phyloP scores from a whole-genome alignment of 1,140 invertebrate genomes.

The Orussus abietinus region DNA sequence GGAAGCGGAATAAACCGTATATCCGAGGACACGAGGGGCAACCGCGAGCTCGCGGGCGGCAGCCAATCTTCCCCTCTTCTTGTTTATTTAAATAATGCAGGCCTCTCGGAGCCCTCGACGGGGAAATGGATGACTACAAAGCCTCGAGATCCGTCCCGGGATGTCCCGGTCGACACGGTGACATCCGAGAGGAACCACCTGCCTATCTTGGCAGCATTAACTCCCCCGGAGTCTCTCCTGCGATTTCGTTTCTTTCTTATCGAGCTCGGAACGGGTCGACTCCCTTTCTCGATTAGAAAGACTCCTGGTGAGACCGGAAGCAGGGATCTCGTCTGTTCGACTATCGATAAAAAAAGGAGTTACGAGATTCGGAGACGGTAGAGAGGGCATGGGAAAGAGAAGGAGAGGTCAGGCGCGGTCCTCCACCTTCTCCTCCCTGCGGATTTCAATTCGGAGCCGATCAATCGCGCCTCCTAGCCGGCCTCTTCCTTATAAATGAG shows the following conservation, averaged over 20 bases:
- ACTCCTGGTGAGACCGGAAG: too few species aligned
- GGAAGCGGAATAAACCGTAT: constrained; percentile 10
- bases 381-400: background rate
- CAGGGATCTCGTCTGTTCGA: too few species aligned
- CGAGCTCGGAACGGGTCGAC: too few species aligned
- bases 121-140: constrained; percentile 51
- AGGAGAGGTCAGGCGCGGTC: too few species aligned
- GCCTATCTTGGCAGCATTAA: constrained; percentile 23
- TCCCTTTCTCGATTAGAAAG: too few species aligned
- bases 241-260: too few species aligned
- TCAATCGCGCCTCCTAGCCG: constrained; percentile 42
- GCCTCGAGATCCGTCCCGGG: constrained; percentile 40
- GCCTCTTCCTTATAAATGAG: constrained; percentile 53
- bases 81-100: constrained; percentile 55
- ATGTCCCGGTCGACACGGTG: constrained; percentile 16
- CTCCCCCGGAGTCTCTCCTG: too few species aligned
- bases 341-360: too few species aligned
- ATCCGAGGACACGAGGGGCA: constrained; percentile 16
- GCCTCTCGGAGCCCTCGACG: constrained; percentile 20
- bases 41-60: constrained; percentile 12
- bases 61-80: constrained; percentile 43
- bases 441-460: too few species aligned
- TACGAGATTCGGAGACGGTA: too few species aligned
- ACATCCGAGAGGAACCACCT: constrained; percentile 42
- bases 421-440: too few species aligned